Base-by-base conservation (phyloP, 1,140 invertebrate genomes). In the Orchesella cincta region DNA sequence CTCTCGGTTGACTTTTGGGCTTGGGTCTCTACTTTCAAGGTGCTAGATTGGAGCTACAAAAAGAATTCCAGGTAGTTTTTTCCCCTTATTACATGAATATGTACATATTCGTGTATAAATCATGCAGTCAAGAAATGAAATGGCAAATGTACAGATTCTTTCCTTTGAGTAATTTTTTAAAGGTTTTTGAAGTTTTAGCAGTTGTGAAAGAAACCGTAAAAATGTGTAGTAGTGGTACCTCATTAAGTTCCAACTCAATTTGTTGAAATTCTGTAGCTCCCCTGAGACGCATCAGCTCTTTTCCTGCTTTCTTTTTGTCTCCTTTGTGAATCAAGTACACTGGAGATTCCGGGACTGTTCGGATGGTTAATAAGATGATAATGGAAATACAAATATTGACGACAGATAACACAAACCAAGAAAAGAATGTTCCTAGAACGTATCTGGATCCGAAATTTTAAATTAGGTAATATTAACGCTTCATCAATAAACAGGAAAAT, bases 341-440 rank as follows among this genome's bases (percentile, higher is more conserved):
- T 0, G 92, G 92, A 77, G 90, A 91, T 83, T 93, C 92, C 0
- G 91, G 91, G 33, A 92, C 87, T n/a, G 35, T 39, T 62, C 89
- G 86, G 76, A 88, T n/a, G 39, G 14, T 5, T 2, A 36, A 23
- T 20, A 73, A 28, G 18, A 51, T n/a, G 29, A 46, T 14, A 29
- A 73, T 26, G 23, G 71, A 51, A 46, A 73, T n/a, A 39, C 18
- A n/a, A 5, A 73, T 12, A 39, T 73, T 73, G 20, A 28, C 39
- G 1, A 73, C 71, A 16, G 71, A 39, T 1, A 73, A 18, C 36
- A 51, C 28, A 51, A 73, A 73, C 71, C 71, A 73, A n/a, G 71
- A 73, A 18, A 73, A 36, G 26, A 73, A 73, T 23, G 35, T 73
- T n/a, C 71, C 71, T 5, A 73, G 14, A 16, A 46, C 26, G 71